Evolutionary conservation across 2,888 invertebrate species (phyloP).

Genomic region (Tiliacea citrago): DNA sequence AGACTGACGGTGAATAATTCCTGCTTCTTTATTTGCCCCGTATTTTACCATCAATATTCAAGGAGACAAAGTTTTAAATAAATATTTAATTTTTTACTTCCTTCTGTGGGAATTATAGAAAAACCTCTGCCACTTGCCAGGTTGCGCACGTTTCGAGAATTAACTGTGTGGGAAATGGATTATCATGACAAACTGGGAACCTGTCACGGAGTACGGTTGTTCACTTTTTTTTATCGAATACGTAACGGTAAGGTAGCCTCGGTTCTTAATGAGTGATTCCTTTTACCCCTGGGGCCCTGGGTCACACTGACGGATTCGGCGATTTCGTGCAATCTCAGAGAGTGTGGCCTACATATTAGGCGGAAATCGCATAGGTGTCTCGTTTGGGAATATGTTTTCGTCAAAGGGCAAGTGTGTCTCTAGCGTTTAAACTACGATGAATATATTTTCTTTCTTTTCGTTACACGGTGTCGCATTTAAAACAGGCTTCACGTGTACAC

Average conservation of each 20-base stretch:
- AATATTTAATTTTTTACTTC: slow-evolving; percentile 35
- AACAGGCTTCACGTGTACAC: not conserved
- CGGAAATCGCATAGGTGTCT: not conserved
- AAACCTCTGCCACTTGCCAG: slow-evolving; percentile 36
- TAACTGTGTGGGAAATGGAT: slow-evolving; percentile 61
- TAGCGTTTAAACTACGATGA: not conserved
- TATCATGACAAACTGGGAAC: slow-evolving; percentile 62
- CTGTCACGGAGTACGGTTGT: slow-evolving; percentile 45
- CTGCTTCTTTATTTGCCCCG: not conserved
- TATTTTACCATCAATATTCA: slow-evolving; percentile 31
- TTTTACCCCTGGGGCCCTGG: slow-evolving; percentile 31
- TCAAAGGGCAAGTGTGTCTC: slow-evolving; percentile 5
- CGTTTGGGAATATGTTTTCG: slow-evolving; percentile 19
- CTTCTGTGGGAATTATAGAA: slow-evolving; percentile 39
- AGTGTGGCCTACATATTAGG: slow-evolving; percentile 18
- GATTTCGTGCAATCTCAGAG: slow-evolving; percentile 28
- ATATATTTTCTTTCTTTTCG: not conserved
- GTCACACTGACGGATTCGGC: slow-evolving; percentile 3
- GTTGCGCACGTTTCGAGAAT: slow-evolving; percentile 55
- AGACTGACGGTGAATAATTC: not conserved
- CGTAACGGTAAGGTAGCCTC: slow-evolving; percentile 14
- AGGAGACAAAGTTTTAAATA: slow-evolving; percentile 24
- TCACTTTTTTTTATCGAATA: slow-evolving; percentile 51
- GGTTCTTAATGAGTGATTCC: slow-evolving; percentile 37
- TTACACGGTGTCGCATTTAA: not conserved